A percentile compares a stretch with the other conserved stretches of the same genome.
Conservation (phyloP, 2,113 vertebrate genomes). For the Strigops habroptila region DNA sequence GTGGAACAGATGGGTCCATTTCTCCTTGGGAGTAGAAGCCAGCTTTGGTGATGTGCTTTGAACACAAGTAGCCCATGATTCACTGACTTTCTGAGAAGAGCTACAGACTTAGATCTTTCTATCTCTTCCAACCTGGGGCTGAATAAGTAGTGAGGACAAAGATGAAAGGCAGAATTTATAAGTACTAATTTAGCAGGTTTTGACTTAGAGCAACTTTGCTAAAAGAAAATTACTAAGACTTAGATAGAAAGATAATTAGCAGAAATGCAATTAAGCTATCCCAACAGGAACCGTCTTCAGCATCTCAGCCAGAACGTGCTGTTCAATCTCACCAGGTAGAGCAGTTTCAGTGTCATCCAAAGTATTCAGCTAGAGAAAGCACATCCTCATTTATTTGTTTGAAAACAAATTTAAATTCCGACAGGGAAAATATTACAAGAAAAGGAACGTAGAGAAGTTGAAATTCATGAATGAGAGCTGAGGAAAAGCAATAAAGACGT, state of each 20-base stretch:
- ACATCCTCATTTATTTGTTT: constrained; percentile 34
- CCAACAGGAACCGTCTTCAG: constrained; percentile 35
- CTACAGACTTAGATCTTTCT: background rate
- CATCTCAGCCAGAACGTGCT: background rate
- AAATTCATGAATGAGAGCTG: background rate
- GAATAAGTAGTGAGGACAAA: background rate
- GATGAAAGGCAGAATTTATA: constrained; percentile 36
- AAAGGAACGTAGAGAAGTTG: background rate
- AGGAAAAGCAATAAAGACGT: background rate
- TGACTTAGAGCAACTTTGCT: constrained; percentile 1
- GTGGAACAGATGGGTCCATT: background rate
- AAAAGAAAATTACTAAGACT: constrained; percentile 43
- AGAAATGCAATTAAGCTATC: constrained; percentile 54
- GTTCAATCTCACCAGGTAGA: constrained; percentile 35
- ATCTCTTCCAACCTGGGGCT: background rate
- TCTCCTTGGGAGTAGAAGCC: background rate
- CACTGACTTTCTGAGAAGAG: background rate
- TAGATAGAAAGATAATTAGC: constrained; percentile 53
- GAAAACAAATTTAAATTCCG: constrained; percentile 40
- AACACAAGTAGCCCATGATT: background rate
- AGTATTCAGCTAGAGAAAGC: constrained; percentile 23
- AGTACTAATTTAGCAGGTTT: constrained; percentile 38
- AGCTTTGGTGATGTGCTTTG: background rate
- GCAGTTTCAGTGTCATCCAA: constrained; percentile 1
- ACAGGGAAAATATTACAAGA: background rate